phyloP scores from a whole-genome alignment of 2,797 vertebrate genomes.

The Bovichtus diacanthus region DNA sequence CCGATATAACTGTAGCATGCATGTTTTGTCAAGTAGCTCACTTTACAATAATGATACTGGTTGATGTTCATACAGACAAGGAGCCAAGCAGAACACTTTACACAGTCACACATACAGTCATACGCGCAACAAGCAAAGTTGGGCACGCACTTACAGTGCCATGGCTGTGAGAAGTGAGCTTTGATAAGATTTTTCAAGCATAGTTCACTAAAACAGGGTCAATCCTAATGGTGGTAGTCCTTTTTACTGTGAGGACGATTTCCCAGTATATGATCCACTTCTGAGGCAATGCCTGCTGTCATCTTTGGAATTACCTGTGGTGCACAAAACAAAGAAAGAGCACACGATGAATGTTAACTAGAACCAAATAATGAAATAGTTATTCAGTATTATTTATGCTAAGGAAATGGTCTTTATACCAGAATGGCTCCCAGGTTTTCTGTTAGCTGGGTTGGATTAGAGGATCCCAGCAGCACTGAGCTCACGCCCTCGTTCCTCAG shows the following conservation, averaged over 20 bases:
- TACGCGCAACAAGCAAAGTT: constrained; percentile 60
- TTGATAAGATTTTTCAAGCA: constrained; percentile 64
- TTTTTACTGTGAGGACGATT: constrained; percentile 87
- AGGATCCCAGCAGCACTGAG: constrained; percentile 95
- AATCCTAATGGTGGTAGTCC: constrained; percentile 83
- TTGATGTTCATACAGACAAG: constrained; percentile 60
- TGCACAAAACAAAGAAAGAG: constrained; percentile 29
- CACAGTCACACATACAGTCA: constrained; percentile 64
- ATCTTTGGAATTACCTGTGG: constrained; percentile 88
- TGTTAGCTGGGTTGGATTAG: constrained; percentile 93
- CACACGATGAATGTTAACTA: background rate
- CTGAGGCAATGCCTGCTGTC: constrained; percentile 82
- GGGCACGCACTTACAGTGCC: constrained; percentile 70
- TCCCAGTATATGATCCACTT: constrained; percentile 85
- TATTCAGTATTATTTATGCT: background rate
- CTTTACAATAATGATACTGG: constrained; percentile 67
- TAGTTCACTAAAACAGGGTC: constrained; percentile 61
- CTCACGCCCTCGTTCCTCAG: constrained; percentile 97
- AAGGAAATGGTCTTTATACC: constrained; percentile 72
- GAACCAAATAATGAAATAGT: constrained; percentile 3
- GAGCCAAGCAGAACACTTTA: constrained; percentile 74
- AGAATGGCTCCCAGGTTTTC: constrained; percentile 98
- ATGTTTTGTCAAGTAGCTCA: constrained; percentile 74
- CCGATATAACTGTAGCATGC: constrained; percentile 74
- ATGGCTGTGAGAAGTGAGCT: constrained; percentile 79